A percentile compares a stretch with the other conserved stretches of the same genome.
phyloP scores from a whole-genome alignment of 1,140 invertebrate genomes.

The Samia ricini region DNA sequence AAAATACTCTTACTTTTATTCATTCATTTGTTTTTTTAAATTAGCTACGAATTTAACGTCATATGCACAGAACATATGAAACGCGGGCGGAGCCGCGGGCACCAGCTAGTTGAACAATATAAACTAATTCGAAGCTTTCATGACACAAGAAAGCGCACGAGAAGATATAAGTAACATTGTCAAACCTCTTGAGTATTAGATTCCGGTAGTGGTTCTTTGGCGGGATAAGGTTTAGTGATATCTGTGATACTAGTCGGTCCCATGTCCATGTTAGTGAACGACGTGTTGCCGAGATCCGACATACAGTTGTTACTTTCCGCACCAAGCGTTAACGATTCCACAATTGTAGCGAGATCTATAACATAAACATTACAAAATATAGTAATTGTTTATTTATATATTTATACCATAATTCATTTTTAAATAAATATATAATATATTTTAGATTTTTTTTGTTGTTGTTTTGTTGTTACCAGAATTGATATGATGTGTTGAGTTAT shows the following conservation, averaged over 20 bases:
- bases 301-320: conserved; percentile 72
- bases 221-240: conserved; percentile 75
- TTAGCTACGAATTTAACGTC: too few species aligned
- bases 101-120: neutral
- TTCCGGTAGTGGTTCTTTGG: conserved; percentile 70
- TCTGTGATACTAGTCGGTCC: conserved; percentile 73
- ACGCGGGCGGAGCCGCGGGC: too few species aligned
- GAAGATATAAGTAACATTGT: neutral
- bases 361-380: conserved; percentile 13
- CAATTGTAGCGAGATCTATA: conserved; percentile 89
- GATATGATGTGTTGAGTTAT: conserved; percentile 80
- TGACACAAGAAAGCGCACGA: too few species aligned
- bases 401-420: too few species aligned
- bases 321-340: conserved; percentile 86
- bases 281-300: conserved; percentile 58
- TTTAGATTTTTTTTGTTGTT: neutral
- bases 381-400: neutral
- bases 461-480: conserved; percentile 58
- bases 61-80: too few species aligned
- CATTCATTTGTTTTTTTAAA: too few species aligned
- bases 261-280: conserved; percentile 69
- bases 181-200: conserved; percentile 53
- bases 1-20: too few species aligned
- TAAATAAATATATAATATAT: too few species aligned
- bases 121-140: neutral